Base-by-base conservation (phyloP, 2,888 invertebrate species). In the Drosophila pseudotalamancana region DNA sequence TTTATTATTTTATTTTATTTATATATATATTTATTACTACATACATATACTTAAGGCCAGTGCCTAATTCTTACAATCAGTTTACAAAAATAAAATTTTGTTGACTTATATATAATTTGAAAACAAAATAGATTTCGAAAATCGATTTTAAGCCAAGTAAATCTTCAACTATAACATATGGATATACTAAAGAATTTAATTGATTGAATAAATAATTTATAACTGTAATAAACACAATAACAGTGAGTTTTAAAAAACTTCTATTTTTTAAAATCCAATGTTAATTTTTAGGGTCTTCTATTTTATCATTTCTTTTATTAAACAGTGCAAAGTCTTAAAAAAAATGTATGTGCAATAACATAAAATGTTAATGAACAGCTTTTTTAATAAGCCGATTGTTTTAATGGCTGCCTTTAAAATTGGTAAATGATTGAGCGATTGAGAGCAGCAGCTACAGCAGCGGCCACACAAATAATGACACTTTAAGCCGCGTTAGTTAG, bases 401-500 rank as follows among this genome's bases (percentile, higher is more conserved):
- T 66, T 53, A 72, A 71, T 60, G 40, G 55, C 51, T 60, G 53
- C 37, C 66, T 75, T 61, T 65, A 75, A 75, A n/a, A 65, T 51
- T 61, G 68, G 34, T 29, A 43, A 54, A 62, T 74, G 67, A 77
- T 71, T 78, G 76, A 64, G 59, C 64, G 77, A 68, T 72, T 46
- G 19, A 6, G 9, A n/a, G 18, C 11, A 37, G 14, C 6, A 9
- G 8, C 21, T 6, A 19, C 6, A 9, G 18, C 9, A 9, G 6
- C 19, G 12, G 29, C 5, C 21, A 40, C 43, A 40, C 65, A 39
- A 66, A 60, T 46, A 71, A 55, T 60, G 66, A 62, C 62, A 59
- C 55, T 63, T 62, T 69, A 69, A 82, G 65, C 53, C 72, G 63
- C 73, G 74, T 77, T 62, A 60, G 48, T 67, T 62, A 70, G 68